Evolutionary conservation across 2,113 vertebrate genomes (phyloP), one percentile per base, ranked within the genome.

Genomic region (Antennarius striatus): DNA sequence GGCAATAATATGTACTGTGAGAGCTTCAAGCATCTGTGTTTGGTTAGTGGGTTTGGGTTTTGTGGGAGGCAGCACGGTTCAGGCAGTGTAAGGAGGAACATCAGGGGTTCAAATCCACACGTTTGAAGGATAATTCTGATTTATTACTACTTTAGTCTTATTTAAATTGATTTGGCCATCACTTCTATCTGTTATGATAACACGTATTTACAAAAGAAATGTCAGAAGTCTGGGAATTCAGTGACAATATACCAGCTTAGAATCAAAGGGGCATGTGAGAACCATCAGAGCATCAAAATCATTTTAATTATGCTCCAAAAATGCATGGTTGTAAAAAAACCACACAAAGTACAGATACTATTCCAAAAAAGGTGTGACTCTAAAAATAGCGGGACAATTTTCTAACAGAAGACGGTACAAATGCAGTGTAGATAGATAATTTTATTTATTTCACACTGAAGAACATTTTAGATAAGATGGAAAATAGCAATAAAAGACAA

Each of bases 1-100:
- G 55, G 53, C 56, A 59, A 81, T 76, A 73, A 50, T 56, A 48
- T 54, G 28, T 14, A 16, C 48, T 49, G 50, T 15, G 51, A 51
- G 32, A 57, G 16, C 75, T 49, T 36, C 32, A 72, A 77, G 55
- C 90, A 82, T 83, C 75, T 86, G 86, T 55, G 30, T 75, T 67
- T 40, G 72, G 73, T 91, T 79, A 86, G 72, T 70, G 79, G 66
- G 50, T 54, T 62, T 63, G 67, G 53, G 32, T 75, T 58, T 81
- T 81, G 70, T 62, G 48, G 63, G 68, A 75, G 55, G 64, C 67
- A 30, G 52, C 22, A 12, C 14, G 73, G 55, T 70, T 84, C 68
- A 70, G 58, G 72, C 73, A 55, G 53, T 48, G 69, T 59, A 54
- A 68, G 49, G 68, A 40, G 48, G 64, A 73, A 58, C 67, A 66